Percentiles rank a stretch among this genome's conserved stretches.
These are phyloP conservation scores for Heliconius eleuchia DNA, from an alignment of 1,140 invertebrate species.

Conservation along the genomic window DNA sequence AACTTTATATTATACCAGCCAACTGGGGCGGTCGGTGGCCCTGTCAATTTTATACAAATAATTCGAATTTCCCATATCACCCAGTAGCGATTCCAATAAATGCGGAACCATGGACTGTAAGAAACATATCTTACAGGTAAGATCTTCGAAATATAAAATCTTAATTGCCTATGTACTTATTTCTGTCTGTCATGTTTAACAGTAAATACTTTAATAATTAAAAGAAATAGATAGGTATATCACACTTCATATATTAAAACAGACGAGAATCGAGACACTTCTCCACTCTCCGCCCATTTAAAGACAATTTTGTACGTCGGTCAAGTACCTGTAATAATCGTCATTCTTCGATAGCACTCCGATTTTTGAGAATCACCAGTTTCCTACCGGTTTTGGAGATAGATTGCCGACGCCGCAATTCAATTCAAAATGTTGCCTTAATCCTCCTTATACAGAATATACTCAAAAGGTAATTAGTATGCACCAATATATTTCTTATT, in stretches of 20 bases:
- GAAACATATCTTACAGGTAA: slow-evolving; percentile 47
- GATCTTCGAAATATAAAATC: not conserved
- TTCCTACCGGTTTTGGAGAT: slow-evolving; percentile 23
- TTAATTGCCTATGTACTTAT: too few relatives aligned
- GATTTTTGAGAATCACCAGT: slow-evolving; percentile 6
- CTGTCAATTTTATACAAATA: slow-evolving; percentile 21
- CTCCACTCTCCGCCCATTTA: too few relatives aligned
- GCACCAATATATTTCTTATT: too few relatives aligned
- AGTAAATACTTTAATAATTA: too few relatives aligned
- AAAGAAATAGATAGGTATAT: too few relatives aligned
- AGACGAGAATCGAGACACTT: too few relatives aligned
- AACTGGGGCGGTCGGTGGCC: slow-evolving; percentile 37
- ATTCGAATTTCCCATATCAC: slow-evolving; percentile 26
- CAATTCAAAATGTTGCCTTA: slow-evolving; percentile 14
- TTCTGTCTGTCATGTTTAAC: too few relatives aligned
- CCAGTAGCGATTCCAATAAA: slow-evolving; percentile 23
- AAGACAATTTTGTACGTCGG: too few relatives aligned
- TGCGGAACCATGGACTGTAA: slow-evolving; percentile 52
- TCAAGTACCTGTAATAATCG: not conserved
- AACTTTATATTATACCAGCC: slow-evolving; percentile 60
- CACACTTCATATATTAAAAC: not conserved
- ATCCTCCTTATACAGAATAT: slow-evolving; percentile 25
- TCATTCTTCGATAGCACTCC: slow-evolving; percentile 24
- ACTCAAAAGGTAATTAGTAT: slow-evolving; percentile 41
- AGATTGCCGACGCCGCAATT: slow-evolving; percentile 23